A percentile compares a stretch with the other conserved stretches of the same genome.
Conservation (phyloP, 2,797 vertebrate genomes). For the Coendou prehensilis region DNA sequence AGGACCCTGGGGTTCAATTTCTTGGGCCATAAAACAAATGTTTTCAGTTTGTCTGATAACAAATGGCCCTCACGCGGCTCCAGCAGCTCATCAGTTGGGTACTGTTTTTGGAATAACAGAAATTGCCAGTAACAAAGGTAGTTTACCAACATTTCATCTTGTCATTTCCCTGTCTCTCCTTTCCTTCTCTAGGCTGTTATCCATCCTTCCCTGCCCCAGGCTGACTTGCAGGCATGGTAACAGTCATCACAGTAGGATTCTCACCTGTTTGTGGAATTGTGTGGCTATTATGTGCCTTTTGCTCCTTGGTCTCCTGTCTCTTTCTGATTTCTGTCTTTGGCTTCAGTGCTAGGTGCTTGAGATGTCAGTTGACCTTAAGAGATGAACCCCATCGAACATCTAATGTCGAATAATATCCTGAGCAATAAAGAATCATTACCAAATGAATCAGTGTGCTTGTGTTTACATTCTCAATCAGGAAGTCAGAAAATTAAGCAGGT, state of each 20-base stretch:
- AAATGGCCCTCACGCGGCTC: background rate
- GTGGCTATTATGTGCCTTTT: background rate
- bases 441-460: slow-evolving; percentile 4
- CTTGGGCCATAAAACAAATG: background rate
- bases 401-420: background rate
- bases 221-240: background rate
- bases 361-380: background rate
- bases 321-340: background rate
- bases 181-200: background rate
- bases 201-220: background rate
- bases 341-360: slow-evolving; percentile 1
- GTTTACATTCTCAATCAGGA: slow-evolving; percentile 36
- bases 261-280: background rate
- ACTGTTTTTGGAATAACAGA: background rate
- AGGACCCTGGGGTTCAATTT: background rate
- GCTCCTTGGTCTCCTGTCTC: background rate
- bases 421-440: background rate
- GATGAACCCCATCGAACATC: background rate
- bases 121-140: background rate
- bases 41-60: slow-evolving; percentile 42
- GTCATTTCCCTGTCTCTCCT: background rate
- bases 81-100: background rate
- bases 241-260: too few species aligned
- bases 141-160: background rate
- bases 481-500: background rate